These are phyloP conservation scores for Coregonus clupeaformis DNA, from an alignment of 2,113 vertebrate species.

Conservation along the genomic window DNA sequence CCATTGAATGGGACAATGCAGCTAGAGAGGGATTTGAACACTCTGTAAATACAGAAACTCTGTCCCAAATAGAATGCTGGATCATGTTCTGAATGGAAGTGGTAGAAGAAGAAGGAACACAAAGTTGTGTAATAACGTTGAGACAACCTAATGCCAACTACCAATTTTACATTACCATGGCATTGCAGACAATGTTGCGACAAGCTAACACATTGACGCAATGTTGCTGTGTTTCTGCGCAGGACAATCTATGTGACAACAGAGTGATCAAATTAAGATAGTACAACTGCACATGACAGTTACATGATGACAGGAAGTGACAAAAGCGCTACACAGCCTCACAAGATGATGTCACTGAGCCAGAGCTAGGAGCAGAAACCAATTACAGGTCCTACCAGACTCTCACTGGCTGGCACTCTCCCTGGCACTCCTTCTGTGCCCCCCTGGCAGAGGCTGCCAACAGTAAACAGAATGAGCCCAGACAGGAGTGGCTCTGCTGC, in stretches of 20 bases:
- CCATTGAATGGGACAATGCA: neutral
- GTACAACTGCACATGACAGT: neutral
- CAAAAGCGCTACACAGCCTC: neutral
- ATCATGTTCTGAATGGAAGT: neutral
- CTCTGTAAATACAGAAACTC: neutral
- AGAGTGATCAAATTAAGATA: too few species aligned
- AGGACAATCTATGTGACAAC: too few species aligned
- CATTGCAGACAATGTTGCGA: too few species aligned
- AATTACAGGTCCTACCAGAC: neutral
- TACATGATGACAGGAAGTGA: neutral
- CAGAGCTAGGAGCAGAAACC: neutral
- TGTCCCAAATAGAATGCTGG: neutral
- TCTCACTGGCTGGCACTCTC: neutral
- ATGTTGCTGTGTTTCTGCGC: too few species aligned
- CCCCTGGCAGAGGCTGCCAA: neutral
- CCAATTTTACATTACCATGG: too few species aligned
- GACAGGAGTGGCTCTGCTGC: conserved; percentile 6
- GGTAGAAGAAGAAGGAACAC: too few species aligned
- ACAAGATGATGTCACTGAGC: neutral
- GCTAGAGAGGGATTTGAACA: neutral
- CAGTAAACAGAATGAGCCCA: conserved; percentile 4
- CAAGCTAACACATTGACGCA: too few species aligned
- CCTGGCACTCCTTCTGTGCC: neutral
- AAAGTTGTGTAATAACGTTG: too few species aligned
- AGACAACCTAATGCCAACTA: too few species aligned